Conservation (phyloP, 1,140 invertebrate genomes). For the Lucilia cuprina region DNA sequence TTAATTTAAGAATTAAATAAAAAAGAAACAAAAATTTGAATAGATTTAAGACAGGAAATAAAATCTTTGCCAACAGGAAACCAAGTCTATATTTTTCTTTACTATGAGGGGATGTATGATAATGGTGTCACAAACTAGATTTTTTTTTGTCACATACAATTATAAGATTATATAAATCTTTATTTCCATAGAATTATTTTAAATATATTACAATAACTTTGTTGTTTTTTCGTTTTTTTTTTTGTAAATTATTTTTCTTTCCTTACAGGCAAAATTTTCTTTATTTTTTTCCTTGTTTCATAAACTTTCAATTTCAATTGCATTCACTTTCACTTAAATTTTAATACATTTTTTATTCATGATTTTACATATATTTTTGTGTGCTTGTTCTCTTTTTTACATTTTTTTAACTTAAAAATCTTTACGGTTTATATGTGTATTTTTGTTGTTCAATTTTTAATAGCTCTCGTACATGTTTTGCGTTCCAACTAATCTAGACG, state of each 20-base stretch:
- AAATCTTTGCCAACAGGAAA: background rate
- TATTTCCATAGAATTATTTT: background rate
- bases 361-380: background rate
- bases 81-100: background rate
- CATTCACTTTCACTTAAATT: constrained; percentile 14
- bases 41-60: background rate
- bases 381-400: background rate
- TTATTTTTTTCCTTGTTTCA: background rate
- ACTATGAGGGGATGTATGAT: background rate
- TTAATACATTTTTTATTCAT: constrained; percentile 16
- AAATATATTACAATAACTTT: background rate
- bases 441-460: constrained; percentile 16
- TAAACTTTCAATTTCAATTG: background rate
- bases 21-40: background rate
- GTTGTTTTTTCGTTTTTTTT: background rate
- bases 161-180: background rate
- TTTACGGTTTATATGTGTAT: background rate
- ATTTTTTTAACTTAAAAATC: background rate
- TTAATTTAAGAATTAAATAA: background rate
- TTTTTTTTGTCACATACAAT: background rate
- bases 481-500: constrained; percentile 19
- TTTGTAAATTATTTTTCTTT: background rate
- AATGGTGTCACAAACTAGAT: background rate
- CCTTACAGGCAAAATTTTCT: background rate
- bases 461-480: background rate